Evolutionary conservation across 64 coral and sea anemone species (phyloP), one percentile per base, ranked within the genome.

Genomic region (Stichodactyla helianthus): DNA sequence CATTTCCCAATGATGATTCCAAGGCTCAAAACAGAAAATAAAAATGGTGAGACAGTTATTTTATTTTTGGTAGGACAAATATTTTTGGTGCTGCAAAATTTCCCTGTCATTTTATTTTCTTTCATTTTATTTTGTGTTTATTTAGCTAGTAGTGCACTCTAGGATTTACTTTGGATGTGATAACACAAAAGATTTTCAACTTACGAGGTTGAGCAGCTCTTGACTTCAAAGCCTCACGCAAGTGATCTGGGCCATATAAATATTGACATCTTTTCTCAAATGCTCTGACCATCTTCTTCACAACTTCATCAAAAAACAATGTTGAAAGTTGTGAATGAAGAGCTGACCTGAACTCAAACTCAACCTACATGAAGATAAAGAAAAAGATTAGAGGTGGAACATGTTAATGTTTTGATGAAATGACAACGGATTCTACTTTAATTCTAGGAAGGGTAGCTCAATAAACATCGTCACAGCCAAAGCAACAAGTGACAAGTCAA

Each of bases 271-370:
- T 50, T 31, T 90, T 95, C 63, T 99, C 97, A 99, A 99, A 99
- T 77, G 97, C 97, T 77, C 86, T 86, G 10, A 95, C 97, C 97
- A 99, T 99, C 87, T 99, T 99, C 54, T 99, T 99, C 3, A 95
- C 97, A 20, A 99, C 97, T 74, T 99, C 97, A 92, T 99, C 97
- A 89, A 99, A 99, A 88, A 99, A 99, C 87, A 99, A 79, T 50
- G 97, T 93, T 12, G 97, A 94, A 7, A 99, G 88, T 82, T 91
- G 87, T 35, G 97, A 99, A 86, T 99, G 97, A 19, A 99, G 70
- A 59, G 87, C 81, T 26, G 97, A 99, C 59, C 91, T 90, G 83
- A 99, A 99, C 82, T 99, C 97, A 93, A 99, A 99, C 51, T 90
- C 93, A n/a, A 99, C 86, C 97, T 99, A 74, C 25, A 74, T 13